A percentile compares a stretch with the other conserved stretches of the same genome.
These are phyloP conservation scores for Elegia similella DNA, from an alignment of 2,888 invertebrate genomes.

Conservation along the genomic window DNA sequence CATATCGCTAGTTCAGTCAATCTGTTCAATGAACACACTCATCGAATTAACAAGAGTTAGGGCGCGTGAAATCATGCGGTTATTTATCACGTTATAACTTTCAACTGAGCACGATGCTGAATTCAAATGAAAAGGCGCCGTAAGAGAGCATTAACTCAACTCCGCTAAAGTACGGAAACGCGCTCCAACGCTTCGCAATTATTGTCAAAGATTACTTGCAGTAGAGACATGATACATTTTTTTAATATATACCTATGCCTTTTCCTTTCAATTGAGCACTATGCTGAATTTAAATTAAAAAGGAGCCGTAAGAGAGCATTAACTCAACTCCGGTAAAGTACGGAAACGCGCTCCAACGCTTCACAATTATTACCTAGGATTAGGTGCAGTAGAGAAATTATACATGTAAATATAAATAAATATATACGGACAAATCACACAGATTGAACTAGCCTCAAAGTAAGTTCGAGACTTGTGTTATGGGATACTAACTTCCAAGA, in stretches of 20 bases:
- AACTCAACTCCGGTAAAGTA: too few species aligned
- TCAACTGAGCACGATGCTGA: slow-evolving; percentile 54
- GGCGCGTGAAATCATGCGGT: slow-evolving; percentile 53
- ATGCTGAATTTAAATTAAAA: too few species aligned
- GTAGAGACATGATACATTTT: neutral
- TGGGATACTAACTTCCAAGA: too few species aligned
- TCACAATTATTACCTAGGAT: too few species aligned
- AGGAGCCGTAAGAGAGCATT: too few species aligned
- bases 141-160: slow-evolving; percentile 63
- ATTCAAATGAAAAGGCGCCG: slow-evolving; percentile 65
- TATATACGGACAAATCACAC: too few species aligned
- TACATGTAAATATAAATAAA: too few species aligned
- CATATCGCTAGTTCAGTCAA: slow-evolving; percentile 29
- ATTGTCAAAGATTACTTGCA: slow-evolving; percentile 55
- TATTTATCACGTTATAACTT: slow-evolving; percentile 59
- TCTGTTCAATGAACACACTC: slow-evolving; percentile 43
- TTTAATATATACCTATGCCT: neutral
- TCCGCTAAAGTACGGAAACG: slow-evolving; percentile 55
- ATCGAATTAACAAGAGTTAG: slow-evolving; percentile 28
- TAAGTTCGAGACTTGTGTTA: too few species aligned
- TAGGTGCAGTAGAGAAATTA: too few species aligned
- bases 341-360: too few species aligned
- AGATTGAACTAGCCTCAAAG: too few species aligned
- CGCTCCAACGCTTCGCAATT: slow-evolving; percentile 57
- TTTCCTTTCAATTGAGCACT: too few species aligned